phyloP scores from a whole-genome alignment of 2,888 invertebrate species.

The Phania funesta region DNA sequence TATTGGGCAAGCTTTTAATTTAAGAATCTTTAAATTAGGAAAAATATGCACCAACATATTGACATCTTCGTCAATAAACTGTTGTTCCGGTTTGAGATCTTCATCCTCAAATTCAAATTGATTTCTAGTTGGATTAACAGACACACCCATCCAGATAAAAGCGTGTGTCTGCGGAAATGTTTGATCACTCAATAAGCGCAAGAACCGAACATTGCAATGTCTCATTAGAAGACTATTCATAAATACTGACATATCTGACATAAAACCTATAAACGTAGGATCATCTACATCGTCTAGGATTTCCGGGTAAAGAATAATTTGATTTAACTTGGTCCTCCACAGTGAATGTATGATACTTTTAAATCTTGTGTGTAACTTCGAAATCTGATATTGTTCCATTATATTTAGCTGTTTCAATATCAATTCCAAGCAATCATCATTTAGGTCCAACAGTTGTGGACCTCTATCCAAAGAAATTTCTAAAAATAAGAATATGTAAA shows the following conservation, averaged over 20 bases:
- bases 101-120: constrained; percentile 25
- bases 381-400: constrained; percentile 72
- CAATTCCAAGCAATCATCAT: constrained; percentile 74
- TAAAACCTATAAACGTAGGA: constrained; percentile 70
- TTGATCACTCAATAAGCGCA: constrained; percentile 70
- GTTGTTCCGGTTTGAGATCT: constrained; percentile 26
- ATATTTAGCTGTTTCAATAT: constrained; percentile 70
- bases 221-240: constrained; percentile 71
- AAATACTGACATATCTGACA: constrained; percentile 68
- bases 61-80: constrained; percentile 74
- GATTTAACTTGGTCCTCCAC: constrained; percentile 71
- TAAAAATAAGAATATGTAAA: background rate
- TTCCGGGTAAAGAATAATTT: constrained; percentile 69
- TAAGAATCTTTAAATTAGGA: constrained; percentile 70
- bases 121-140: constrained; percentile 36
- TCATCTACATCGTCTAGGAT: constrained; percentile 62
- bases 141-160: constrained; percentile 70
- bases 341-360: constrained; percentile 69
- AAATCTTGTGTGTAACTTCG: constrained; percentile 71
- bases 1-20: constrained; percentile 71
- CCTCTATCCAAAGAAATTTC: constrained; percentile 3
- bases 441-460: constrained; percentile 70
- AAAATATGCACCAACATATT: constrained; percentile 71
- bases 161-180: constrained; percentile 62
- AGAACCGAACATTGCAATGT: constrained; percentile 68